Evolutionary conservation across 2,113 vertebrate species (phyloP).

Genomic region (Spermophilus dauricus): DNA sequence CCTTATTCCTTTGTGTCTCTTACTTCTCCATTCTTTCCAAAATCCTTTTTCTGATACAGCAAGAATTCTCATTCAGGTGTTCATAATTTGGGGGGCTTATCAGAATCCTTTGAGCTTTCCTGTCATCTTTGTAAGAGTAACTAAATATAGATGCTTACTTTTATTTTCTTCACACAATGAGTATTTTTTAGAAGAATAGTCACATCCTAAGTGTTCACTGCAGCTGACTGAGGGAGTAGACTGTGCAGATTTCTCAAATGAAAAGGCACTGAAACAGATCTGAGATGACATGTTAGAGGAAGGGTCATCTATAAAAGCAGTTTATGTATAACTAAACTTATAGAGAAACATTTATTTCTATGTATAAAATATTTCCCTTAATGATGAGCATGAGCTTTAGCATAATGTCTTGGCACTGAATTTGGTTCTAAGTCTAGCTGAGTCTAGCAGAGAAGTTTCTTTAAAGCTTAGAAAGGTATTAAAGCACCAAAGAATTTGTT

Average conservation of each 20-base stretch:
- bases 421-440: background rate
- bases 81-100: background rate
- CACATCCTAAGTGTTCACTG: background rate
- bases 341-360: constrained; percentile 40
- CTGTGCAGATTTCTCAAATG: background rate
- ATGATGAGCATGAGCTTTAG: background rate
- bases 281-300: background rate
- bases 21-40: background rate
- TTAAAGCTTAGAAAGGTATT: background rate
- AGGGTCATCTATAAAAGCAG: background rate
- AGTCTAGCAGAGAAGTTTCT: background rate
- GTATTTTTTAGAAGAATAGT: background rate
- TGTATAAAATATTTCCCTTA: constrained; percentile 11
- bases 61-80: background rate
- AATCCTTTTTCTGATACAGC: background rate
- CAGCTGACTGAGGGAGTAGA: background rate
- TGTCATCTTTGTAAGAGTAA: background rate
- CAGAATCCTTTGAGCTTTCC: background rate
- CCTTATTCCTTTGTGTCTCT: background rate
- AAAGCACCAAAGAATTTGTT: background rate
- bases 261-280: background rate
- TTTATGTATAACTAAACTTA: constrained; percentile 15
- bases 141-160: background rate
- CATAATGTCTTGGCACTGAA: background rate
- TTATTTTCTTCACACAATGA: background rate